Conservation (phyloP, 2,113 vertebrate genomes). For the Terrapene triunguis region DNA sequence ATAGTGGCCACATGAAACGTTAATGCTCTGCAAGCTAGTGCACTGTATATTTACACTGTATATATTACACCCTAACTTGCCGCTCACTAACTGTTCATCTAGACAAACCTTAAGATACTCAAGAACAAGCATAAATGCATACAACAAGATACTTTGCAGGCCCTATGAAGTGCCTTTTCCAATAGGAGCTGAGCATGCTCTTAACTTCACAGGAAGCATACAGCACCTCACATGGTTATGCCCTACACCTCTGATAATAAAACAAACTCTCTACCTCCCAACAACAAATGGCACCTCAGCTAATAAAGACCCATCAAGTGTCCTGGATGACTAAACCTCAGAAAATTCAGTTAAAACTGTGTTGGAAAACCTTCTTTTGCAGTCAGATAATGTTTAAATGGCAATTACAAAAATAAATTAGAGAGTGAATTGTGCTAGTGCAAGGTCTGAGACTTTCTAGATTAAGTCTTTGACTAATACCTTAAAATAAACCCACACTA, state of each 20-base stretch:
- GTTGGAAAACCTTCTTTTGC: neutral
- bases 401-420: neutral
- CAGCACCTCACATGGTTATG: neutral
- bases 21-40: neutral
- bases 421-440: neutral
- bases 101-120: neutral
- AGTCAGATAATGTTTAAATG: neutral
- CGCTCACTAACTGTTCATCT: neutral
- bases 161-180: neutral
- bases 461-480: neutral
- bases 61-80: neutral
- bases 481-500: neutral
- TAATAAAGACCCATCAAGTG: neutral
- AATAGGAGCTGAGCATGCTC: neutral
- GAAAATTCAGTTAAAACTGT: neutral
- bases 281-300: neutral
- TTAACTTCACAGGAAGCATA: neutral
- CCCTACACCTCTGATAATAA: neutral
- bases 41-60: neutral
- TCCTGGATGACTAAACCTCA: rapidly evolving
- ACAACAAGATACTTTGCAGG: neutral
- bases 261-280: neutral
- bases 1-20: neutral
- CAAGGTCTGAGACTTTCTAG: neutral
- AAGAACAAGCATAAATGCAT: neutral